Conservation (phyloP, 2,797 vertebrate genomes). For the Smutsia temminckii region DNA sequence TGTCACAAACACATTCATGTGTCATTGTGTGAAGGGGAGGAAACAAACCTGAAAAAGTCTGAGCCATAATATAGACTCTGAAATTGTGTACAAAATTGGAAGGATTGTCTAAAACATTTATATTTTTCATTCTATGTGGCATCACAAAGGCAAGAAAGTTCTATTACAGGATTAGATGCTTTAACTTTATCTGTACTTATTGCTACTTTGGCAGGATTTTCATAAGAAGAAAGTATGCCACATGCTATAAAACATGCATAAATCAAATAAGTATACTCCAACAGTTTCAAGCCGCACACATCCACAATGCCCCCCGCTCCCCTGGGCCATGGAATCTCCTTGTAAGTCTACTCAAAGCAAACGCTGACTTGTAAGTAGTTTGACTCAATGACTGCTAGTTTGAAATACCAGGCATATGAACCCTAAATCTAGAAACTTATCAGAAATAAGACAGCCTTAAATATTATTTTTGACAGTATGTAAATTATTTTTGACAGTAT, state of each 20-base stretch:
- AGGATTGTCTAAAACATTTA: not conserved
- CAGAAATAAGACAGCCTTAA: constrained; percentile 21
- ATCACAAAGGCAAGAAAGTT: not conserved
- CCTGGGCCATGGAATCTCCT: not conserved
- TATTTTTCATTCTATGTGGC: not conserved
- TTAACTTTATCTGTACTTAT: not conserved
- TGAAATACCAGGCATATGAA: not conserved
- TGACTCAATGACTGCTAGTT: not conserved
- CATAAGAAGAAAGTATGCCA: not conserved
- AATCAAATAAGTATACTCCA: constrained; percentile 4
- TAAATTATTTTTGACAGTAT: not conserved
- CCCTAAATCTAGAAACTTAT: not conserved
- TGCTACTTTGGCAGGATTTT: not conserved
- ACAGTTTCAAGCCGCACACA: not conserved
- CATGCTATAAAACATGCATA: not conserved
- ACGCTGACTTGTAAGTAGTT: not conserved
- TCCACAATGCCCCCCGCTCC: not conserved
- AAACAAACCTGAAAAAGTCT: not conserved
- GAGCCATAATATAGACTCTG: not conserved
- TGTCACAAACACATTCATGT: constrained; percentile 49
- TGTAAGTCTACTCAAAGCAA: not conserved
- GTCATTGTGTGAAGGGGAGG: not conserved
- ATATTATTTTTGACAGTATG: not conserved
- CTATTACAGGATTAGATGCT: not conserved
- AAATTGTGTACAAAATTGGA: constrained; percentile 3